Percentiles rank a stretch among this genome's conserved stretches.
phyloP scores from a whole-genome alignment of 1,140 invertebrate species.

The Arion vulgaris region DNA sequence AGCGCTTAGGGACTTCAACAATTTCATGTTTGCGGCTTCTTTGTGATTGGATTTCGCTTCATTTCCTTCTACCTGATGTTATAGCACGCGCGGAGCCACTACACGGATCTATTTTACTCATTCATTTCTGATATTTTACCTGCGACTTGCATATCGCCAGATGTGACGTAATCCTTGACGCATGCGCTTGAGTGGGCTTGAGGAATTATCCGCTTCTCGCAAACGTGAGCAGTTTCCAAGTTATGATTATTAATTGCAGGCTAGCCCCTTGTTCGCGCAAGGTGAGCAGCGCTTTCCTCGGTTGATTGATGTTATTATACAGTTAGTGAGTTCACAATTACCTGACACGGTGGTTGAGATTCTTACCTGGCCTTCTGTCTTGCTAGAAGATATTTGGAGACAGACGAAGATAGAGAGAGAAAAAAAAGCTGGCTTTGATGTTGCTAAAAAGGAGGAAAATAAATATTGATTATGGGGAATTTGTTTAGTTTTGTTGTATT shows the following conservation, averaged over 20 bases:
- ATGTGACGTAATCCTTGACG: conserved; percentile 36
- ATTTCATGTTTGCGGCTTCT: conserved; percentile 12
- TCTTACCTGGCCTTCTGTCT: neutral
- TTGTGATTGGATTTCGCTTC: neutral
- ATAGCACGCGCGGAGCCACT: neutral
- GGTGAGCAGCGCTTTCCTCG: neutral
- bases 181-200: neutral
- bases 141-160: conserved; percentile 22
- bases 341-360: neutral
- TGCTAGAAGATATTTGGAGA: neutral
- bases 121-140: conserved; percentile 15
- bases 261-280: neutral
- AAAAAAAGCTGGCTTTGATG: too few relatives aligned
- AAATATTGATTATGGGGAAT: too few relatives aligned
- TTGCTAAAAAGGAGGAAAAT: too few relatives aligned
- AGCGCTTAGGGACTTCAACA: neutral
- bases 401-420: too few relatives aligned
- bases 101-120: conserved; percentile 1
- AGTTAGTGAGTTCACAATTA: neutral
- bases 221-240: neutral
- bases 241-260: neutral
- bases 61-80: neutral
- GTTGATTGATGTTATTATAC: neutral
- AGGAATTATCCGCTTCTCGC: neutral
- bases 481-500: too few relatives aligned